These are phyloP conservation scores for Sylvicola fuscatus DNA, from an alignment of 2,888 invertebrate species.

Conservation along the genomic window DNA sequence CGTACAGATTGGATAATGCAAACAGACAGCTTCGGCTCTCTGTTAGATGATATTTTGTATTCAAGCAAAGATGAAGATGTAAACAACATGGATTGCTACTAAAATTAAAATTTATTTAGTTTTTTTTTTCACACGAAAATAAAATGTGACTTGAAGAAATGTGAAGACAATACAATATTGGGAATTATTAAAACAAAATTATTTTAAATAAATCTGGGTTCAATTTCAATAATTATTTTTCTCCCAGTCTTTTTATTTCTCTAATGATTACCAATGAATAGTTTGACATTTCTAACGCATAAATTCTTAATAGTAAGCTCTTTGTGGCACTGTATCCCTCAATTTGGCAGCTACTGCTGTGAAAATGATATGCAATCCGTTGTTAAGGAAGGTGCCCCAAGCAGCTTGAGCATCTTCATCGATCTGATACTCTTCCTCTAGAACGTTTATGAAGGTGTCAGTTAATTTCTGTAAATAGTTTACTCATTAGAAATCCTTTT, in stretches of 20 bases:
- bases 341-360: neutral
- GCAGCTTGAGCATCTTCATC: constrained; percentile 17
- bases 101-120: too few relatives aligned
- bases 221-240: too few relatives aligned
- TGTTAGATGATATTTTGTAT: constrained; percentile 52
- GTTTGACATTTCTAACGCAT: too few relatives aligned
- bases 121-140: too few relatives aligned
- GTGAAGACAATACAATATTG: too few relatives aligned
- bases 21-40: constrained; percentile 42
- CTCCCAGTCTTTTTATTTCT: too few relatives aligned
- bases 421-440: constrained; percentile 18
- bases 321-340: too few relatives aligned
- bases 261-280: too few relatives aligned
- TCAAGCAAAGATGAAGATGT: constrained; percentile 33
- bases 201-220: too few relatives aligned
- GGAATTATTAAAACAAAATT: too few relatives aligned
- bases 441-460: constrained; percentile 17
- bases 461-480: constrained; percentile 13
- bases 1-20: constrained; percentile 44
- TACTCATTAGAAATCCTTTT: neutral
- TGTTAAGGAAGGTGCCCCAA: constrained; percentile 11
- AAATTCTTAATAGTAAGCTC: too few relatives aligned
- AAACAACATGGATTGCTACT: constrained; percentile 54
- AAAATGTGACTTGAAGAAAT: too few relatives aligned
- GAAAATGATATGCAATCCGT: neutral